Evolutionary conservation across 1,140 invertebrate genomes (phyloP).

Genomic region (Drosophila triauraria): DNA sequence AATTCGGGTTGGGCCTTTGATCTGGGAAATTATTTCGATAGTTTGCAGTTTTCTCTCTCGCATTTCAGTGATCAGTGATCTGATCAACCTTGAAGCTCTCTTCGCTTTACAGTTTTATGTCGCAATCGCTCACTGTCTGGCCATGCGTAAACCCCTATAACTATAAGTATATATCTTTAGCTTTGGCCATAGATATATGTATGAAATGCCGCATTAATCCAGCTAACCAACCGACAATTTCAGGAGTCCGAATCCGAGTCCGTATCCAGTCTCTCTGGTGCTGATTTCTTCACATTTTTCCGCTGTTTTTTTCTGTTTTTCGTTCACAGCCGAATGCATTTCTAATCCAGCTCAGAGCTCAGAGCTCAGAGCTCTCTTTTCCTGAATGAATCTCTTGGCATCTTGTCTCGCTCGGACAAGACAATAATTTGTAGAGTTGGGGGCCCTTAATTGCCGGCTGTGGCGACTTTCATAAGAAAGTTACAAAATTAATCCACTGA

Average conservation of each 20-base stretch:
- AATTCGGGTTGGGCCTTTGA: no score
- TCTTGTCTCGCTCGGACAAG: conserved; percentile 4
- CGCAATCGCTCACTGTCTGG: conserved; percentile 21
- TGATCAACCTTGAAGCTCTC: conserved; percentile 38
- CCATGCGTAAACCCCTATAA: conserved; percentile 10
- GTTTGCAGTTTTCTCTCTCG: conserved; percentile 1
- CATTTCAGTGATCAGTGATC: conserved; percentile 1
- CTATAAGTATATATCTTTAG: neutral
- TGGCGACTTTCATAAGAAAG: conserved; percentile 57
- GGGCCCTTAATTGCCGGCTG: conserved; percentile 39
- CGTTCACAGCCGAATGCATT: conserved; percentile 46
- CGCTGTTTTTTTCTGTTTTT: conserved; percentile 15
- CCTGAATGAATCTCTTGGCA: conserved; percentile 24
- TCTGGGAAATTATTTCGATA: conserved; percentile 3
- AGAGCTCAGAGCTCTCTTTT: conserved; percentile 11
- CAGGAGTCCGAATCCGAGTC: conserved; percentile 14
- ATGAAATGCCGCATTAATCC: conserved; percentile 34
- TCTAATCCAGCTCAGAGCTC: conserved; percentile 29
- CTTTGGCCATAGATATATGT: neutral
- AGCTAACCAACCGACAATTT: conserved; percentile 46
- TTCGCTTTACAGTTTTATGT: conserved; percentile 26
- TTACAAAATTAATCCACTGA: conserved; percentile 50
- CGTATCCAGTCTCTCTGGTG: conserved; percentile 2
- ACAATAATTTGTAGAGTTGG: conserved; percentile 20
- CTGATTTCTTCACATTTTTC: conserved; percentile 34